Percentiles rank a stretch among this genome's conserved stretches.
Evolutionary conservation across 2,888 invertebrate species (phyloP).

Genomic region (Argyresthia goedartella): DNA sequence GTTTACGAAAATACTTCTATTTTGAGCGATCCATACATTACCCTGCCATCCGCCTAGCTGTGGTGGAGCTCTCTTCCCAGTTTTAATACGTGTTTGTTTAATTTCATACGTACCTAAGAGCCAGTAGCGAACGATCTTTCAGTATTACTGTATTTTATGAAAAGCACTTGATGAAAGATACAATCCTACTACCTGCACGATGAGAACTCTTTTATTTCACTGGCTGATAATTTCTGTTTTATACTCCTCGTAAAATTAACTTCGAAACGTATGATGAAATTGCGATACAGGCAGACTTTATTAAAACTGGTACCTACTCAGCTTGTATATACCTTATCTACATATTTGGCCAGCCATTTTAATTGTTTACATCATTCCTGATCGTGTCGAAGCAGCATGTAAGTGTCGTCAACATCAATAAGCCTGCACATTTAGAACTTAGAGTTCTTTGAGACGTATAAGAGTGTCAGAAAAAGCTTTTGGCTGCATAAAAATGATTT

Average conservation of each 20-base stretch:
- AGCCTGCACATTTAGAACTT: too few relatives aligned
- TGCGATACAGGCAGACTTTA: too few relatives aligned
- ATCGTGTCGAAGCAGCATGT: too few relatives aligned
- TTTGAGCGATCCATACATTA: conserved; percentile 40
- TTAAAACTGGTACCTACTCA: neutral
- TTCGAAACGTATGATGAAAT: neutral
- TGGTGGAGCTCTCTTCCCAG: neutral
- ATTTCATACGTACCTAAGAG: conserved; percentile 36
- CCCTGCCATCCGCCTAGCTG: conserved; percentile 17
- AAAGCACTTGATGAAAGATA: conserved; percentile 10
- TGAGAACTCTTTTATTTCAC: conserved; percentile 12
- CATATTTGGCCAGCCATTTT: neutral
- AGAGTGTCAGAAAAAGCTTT: too few relatives aligned
- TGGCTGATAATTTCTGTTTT: neutral
- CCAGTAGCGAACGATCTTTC: conserved; percentile 50
- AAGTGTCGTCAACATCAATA: too few relatives aligned
- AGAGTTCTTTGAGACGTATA: too few relatives aligned
- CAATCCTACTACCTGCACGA: neutral
- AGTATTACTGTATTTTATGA: conserved; percentile 14
- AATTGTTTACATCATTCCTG: neutral
- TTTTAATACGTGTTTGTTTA: conserved; percentile 43
- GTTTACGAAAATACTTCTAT: conserved; percentile 62
- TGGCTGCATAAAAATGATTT: too few relatives aligned
- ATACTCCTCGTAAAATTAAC: neutral
- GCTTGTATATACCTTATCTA: neutral